These are phyloP conservation scores for Ammodytes dubius DNA, from an alignment of 2,113 vertebrate species.

Conservation along the genomic window DNA sequence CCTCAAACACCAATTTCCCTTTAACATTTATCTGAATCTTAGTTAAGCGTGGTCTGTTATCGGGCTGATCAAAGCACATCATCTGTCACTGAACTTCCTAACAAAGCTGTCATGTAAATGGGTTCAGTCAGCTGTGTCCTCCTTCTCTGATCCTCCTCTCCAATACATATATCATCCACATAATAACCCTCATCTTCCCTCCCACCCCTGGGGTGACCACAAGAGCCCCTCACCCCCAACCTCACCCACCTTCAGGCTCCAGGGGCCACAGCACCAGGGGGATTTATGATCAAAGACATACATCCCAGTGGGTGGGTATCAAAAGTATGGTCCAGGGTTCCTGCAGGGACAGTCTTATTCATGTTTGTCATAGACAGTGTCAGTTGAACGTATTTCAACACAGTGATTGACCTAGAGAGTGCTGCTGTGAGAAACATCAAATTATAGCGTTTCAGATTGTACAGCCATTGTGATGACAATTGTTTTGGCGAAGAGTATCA, in stretches of 20 bases:
- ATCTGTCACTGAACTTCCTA: constrained; percentile 41
- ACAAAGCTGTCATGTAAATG: constrained; percentile 58
- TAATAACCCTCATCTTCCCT: constrained; percentile 32
- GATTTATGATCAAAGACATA: constrained; percentile 3
- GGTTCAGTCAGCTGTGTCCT: constrained; percentile 54
- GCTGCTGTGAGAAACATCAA: neutral
- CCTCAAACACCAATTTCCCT: neutral
- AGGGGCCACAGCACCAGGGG: neutral
- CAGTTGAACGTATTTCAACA: neutral
- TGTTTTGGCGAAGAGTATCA: no score
- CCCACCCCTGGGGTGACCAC: constrained; percentile 23
- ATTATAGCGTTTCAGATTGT: no score
- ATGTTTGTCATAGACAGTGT: neutral
- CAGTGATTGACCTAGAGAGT: neutral
- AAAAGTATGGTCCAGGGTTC: neutral
- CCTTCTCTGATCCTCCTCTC: constrained; percentile 42
- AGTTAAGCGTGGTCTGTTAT: neutral
- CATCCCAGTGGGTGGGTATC: neutral
- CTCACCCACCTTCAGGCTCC: neutral
- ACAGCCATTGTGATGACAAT: no score
- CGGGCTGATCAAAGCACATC: constrained; percentile 2
- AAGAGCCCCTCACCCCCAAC: neutral
- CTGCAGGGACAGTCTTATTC: neutral
- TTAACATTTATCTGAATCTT: neutral
- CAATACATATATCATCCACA: constrained; percentile 44